A percentile compares a stretch with the other conserved stretches of the same genome.
Conservation (phyloP, 2,113 vertebrate species). For the Mormoops blainvillei region DNA sequence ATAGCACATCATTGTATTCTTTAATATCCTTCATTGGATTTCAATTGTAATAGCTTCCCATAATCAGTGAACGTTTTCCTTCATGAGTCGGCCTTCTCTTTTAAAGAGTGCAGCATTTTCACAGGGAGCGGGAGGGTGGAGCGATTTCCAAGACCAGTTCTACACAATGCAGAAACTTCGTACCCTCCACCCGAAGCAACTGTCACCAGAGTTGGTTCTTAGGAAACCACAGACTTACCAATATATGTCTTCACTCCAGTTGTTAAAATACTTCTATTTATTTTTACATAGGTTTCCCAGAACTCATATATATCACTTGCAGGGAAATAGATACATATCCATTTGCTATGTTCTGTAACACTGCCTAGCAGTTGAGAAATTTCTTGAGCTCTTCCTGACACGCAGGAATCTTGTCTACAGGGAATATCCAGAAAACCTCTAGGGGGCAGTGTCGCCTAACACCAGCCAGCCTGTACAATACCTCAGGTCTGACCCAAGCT, state of each 20-base stretch:
- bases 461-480: background rate
- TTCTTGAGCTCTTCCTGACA: background rate
- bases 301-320: background rate
- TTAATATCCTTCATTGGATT: background rate
- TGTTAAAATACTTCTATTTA: background rate
- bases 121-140: fast-evolving
- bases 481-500: background rate
- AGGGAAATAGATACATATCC: background rate
- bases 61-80: background rate
- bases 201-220: background rate
- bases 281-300: background rate
- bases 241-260: fast-evolving
- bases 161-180: background rate
- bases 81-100: background rate
- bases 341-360: background rate
- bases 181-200: background rate
- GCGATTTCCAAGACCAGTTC: background rate
- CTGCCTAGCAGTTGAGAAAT: background rate
- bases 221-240: background rate
- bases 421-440: conserved; percentile 44
- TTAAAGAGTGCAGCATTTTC: background rate
- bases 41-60: background rate
- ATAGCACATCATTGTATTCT: background rate
- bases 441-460: conserved; percentile 60
- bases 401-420: background rate